phyloP scores from a whole-genome alignment of 30 jellyfish, hydroid and myxozoan genomes.

The Cassiopea xamachana region DNA sequence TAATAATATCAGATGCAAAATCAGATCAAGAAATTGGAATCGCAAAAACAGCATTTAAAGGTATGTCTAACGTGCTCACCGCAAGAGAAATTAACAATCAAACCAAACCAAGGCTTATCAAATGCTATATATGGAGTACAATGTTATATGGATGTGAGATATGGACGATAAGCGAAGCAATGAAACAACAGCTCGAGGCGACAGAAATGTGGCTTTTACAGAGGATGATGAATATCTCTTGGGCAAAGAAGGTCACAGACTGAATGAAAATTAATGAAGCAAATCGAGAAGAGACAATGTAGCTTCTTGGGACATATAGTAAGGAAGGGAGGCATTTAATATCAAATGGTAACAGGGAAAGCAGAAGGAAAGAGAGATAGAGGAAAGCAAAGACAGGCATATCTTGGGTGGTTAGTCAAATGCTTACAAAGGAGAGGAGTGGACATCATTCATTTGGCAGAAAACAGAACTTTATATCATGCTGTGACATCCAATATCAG shows the following conservation, averaged over 20 bases:
- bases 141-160: no score
- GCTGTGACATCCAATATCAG: conserved; percentile 58
- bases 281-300: neutral
- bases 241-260: conserved; percentile 52
- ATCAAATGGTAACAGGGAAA: neutral
- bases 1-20: conserved; percentile 18
- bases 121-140: no score
- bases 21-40: conserved; percentile 19
- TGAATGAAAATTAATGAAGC: conserved; percentile 34
- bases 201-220: no score
- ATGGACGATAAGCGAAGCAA: no score
- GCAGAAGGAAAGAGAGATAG: conserved; percentile 6
- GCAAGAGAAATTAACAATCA: neutral
- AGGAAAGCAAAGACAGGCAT: neutral
- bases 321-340: conserved; percentile 1
- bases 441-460: conserved; percentile 29
- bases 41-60: conserved; percentile 9
- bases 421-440: conserved; percentile 39
- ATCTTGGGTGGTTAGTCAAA: neutral
- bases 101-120: no score
- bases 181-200: conserved; percentile 24
- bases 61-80: no score
- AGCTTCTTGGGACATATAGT: conserved; percentile 38
- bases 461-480: conserved; percentile 15
- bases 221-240: conserved; percentile 31